A percentile compares a stretch with the other conserved stretches of the same genome.
These are phyloP conservation scores for Macrocentrus cingulum DNA, from an alignment of 1,140 invertebrate genomes.

Conservation along the genomic window DNA sequence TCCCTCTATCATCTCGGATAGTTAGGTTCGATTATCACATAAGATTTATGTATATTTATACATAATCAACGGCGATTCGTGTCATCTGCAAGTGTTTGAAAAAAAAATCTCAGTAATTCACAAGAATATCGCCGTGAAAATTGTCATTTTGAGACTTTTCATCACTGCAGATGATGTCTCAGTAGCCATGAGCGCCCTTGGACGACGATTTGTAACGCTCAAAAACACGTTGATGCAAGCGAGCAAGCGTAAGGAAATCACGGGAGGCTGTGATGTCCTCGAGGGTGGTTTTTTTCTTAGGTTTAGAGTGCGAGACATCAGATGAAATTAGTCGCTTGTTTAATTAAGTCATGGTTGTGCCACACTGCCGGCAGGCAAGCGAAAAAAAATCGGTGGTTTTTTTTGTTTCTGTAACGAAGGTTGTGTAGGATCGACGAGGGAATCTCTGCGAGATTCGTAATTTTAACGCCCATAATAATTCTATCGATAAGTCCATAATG, in stretches of 20 bases:
- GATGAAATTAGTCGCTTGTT: constrained; percentile 41
- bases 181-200: not conserved
- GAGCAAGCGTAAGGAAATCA: not conserved
- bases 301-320: constrained; percentile 4
- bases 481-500: constrained; percentile 1
- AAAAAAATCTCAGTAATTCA: too few relatives aligned
- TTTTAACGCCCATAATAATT: constrained; percentile 14
- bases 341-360: constrained; percentile 50
- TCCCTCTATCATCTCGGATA: constrained; percentile 31
- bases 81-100: constrained; percentile 1
- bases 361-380: constrained; percentile 36
- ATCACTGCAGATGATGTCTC: not conserved
- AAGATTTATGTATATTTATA: constrained; percentile 31
- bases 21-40: constrained; percentile 35
- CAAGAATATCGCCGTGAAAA: too few relatives aligned
- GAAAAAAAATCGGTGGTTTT: constrained; percentile 16
- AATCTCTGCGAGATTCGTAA: constrained; percentile 1
- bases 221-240: not conserved
- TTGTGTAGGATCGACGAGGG: constrained; percentile 41
- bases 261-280: not conserved
- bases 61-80: constrained; percentile 17
- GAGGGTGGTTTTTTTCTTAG: not conserved
- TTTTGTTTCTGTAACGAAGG: constrained; percentile 52
- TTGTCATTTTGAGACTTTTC: too few relatives aligned
- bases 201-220: not conserved